Evolutionary conservation across 1,140 invertebrate genomes (phyloP), one percentile per base, ranked within the genome.

Genomic region (Ephestia elutella): DNA sequence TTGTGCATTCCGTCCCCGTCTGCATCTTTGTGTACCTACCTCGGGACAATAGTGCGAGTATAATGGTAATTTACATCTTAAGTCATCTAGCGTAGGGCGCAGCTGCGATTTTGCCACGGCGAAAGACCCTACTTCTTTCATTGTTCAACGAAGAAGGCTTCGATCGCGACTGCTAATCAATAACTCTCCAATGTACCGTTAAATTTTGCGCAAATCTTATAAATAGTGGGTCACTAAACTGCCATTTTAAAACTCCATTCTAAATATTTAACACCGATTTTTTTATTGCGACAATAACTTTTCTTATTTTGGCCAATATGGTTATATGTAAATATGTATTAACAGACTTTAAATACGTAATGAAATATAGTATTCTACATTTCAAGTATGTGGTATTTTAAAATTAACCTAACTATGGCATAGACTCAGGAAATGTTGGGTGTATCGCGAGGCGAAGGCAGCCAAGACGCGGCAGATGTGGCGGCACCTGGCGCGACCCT

Each of bases 21-120:
- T 80, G 75, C 81, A 83, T 83, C 78, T 82, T 86, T 83, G 78
- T 84, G 71, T 66, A 71, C 63, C 57, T 69, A 69, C 69, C 49
- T 54, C 57, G 60, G 71, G 62, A 87, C 82, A 86, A 87, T 83
- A 61, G 64, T 53, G 58, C n/a, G 51, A 58, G 73, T 81, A 86
- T 87, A 87, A 86, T 86, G 82, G 82, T 85, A 86, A 87, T 87
- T 87, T 85, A 83, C 80, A 87, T 87, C 85, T 87, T 83, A 82
- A 79, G 84, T 82, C 82, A 75, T 75, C 75, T 73, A 80, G 74
- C 63, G 73, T 75, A 81, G 74, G 76, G 71, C 76, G 76, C 85
- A 86, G 85, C 82, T 87, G 82, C 78, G 70, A 78, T 77, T 80
- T 79, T 58, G 78, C 77, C 63, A 79, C 64, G 62, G 55, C 20